Percentiles rank a stretch among this genome's conserved stretches.
Conservation (phyloP, 2,113 vertebrate genomes). For the Psammodynastes pulverulentus region DNA sequence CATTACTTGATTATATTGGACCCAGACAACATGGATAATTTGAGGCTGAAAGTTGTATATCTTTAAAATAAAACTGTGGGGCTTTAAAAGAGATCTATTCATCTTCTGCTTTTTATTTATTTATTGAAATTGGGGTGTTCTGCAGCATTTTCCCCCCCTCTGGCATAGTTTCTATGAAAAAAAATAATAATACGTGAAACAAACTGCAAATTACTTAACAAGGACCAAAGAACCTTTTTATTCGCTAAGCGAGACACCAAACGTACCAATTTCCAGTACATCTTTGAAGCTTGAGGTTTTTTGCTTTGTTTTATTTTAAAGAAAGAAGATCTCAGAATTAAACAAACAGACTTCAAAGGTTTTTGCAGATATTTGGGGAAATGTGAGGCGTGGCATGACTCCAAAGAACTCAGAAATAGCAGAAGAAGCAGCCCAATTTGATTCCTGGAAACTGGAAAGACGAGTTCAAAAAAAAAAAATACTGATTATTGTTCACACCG, state of each 20-base stretch:
- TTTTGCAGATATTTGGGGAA: neutral
- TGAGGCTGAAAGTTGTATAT: neutral
- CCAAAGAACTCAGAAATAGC: neutral
- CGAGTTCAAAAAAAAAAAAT: neutral
- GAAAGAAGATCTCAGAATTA: neutral
- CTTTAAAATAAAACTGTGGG: neutral
- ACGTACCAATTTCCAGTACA: neutral
- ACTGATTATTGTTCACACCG: conserved; percentile 16
- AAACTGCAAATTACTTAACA: neutral
- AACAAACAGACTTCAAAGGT: neutral
- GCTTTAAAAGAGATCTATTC: neutral
- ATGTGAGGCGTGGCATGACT: no score
- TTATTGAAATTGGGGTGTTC: neutral
- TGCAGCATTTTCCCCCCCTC: neutral
- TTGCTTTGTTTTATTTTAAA: neutral
- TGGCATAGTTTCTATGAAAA: neutral
- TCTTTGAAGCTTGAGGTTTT: neutral
- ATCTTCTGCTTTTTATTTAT: neutral
- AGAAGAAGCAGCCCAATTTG: neutral
- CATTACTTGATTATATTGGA: neutral
- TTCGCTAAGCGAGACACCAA: neutral
- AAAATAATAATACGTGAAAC: neutral
- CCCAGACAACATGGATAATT: neutral
- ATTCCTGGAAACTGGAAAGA: neutral
- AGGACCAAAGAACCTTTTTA: neutral